phyloP scores from a whole-genome alignment of 1,140 invertebrate species.

The Drosophila sp. region DNA sequence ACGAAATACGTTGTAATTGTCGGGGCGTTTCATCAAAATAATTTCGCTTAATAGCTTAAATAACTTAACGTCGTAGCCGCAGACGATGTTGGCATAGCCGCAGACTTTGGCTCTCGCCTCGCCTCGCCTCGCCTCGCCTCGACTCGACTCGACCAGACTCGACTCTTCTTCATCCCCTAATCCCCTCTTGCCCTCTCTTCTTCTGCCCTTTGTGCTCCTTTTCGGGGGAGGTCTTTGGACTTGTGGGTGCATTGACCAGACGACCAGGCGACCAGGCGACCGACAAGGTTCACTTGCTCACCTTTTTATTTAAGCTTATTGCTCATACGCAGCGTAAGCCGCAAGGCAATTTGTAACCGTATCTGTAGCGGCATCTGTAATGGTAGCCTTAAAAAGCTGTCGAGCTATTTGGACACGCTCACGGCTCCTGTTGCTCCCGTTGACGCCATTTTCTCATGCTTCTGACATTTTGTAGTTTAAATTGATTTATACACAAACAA shows the following conservation, averaged over 20 bases:
- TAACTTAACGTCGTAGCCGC: slow-evolving; percentile 30
- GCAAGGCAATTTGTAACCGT: slow-evolving; percentile 5
- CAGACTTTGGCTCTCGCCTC: slow-evolving; percentile 4
- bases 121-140: too few species aligned
- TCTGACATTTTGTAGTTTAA: slow-evolving; percentile 3
- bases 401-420: not conserved
- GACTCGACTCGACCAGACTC: too few species aligned
- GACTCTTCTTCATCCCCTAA: not conserved
- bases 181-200: not conserved
- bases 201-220: not conserved
- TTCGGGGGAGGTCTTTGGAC: not conserved
- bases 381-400: not conserved
- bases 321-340: slow-evolving; percentile 35
- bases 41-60: slow-evolving; percentile 58
- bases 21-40: slow-evolving; percentile 49
- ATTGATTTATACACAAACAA: slow-evolving; percentile 19
- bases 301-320: slow-evolving; percentile 1
- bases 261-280: not conserved
- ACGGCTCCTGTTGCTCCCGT: slow-evolving; percentile 27
- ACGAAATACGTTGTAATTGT: slow-evolving; percentile 19
- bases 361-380: not conserved
- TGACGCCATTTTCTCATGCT: not conserved
- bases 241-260: not conserved
- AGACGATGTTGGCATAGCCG: slow-evolving; percentile 17
- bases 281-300: not conserved